Evolutionary conservation across 2,113 vertebrate species (phyloP).

Genomic region (Edolisoma coerulescens): DNA sequence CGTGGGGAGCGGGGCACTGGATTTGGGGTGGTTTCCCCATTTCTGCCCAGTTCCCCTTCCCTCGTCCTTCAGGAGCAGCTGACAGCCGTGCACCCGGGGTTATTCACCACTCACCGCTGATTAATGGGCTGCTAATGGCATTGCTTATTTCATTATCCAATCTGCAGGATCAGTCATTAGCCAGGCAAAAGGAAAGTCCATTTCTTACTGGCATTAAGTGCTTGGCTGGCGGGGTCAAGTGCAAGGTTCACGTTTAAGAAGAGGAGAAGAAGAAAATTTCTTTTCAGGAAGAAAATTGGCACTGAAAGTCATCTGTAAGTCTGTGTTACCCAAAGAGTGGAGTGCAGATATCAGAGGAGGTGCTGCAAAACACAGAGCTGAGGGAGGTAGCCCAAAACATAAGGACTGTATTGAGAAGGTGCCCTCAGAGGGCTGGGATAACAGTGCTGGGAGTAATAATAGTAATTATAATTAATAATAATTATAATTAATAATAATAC

Average conservation of each 20-base stretch:
- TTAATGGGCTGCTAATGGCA: conserved; percentile 18
- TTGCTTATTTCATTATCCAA: conserved; percentile 16
- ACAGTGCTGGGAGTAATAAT: not conserved
- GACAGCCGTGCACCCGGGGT: not conserved
- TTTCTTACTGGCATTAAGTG: not conserved
- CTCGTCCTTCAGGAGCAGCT: not conserved
- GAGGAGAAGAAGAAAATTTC: not conserved
- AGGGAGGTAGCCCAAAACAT: not conserved
- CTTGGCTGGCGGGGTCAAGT: not conserved
- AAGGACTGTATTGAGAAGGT: not conserved
- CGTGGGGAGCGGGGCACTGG: not conserved
- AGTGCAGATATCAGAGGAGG: not conserved
- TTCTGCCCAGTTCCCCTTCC: not conserved
- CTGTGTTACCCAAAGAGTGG: not conserved
- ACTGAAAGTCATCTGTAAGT: not conserved
- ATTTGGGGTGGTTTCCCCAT: not conserved
- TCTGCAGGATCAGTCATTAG: not conserved
- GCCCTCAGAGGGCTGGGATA: not conserved
- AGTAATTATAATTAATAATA: not conserved
- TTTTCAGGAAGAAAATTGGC: not conserved
- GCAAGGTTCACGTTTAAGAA: not conserved
- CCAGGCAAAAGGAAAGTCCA: not conserved
- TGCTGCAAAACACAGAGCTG: not conserved
- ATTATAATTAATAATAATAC: not conserved
- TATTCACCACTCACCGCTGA: not conserved